Base-by-base conservation (phyloP, 1,140 invertebrate genomes). In the Pemphigus obesinymphae region DNA sequence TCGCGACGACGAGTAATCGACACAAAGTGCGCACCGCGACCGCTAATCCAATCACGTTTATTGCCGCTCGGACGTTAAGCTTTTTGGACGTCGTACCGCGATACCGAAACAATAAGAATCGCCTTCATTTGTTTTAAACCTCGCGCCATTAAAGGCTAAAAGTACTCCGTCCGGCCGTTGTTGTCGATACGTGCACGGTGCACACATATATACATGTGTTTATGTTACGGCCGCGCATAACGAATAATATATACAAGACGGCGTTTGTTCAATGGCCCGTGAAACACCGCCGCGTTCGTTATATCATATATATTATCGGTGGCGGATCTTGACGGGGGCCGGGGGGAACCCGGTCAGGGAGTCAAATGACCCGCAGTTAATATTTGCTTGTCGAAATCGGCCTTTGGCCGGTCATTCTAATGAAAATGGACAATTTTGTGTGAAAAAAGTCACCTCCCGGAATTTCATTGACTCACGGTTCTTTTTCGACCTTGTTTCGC, bases 31-130 rank as follows among this genome's bases (percentile, higher is more conserved):
- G 73, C 45, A 37, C 37, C 5, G 20, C 20, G 2, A 7, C 1
- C n/a, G 20, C 17, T 76, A 58, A 78, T 78, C 50, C 53, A 78
- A 78, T 78, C 75, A 45, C 55, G 53, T 80, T 80, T 80, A 80
- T 43, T 58, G 76, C n/a, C 75, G 34, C 23, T 61, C 55, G 76
- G 23, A 63, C 55, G 34, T 58, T 43, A 78, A 58, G 8, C 4
- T 5, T 40, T 3, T 3, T 40, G 72, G 26, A 11, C 72, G 17
- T n/a, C 17, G 40, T 0, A n/a, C 31, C 31, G 6, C 26, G 26
- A 40, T 40, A 4, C 10, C 63, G 37, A 29, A 80, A 80, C 31
- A 48, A 80, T 45, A 80, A 80, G 55, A 63, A 80, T 61, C 40
- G 55, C 75, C 53, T 61, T 45, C 34, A 29, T 78, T 78, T 61